These are phyloP conservation scores for Timema podura DNA, from an alignment of 2,888 invertebrate genomes.

Conservation along the genomic window DNA sequence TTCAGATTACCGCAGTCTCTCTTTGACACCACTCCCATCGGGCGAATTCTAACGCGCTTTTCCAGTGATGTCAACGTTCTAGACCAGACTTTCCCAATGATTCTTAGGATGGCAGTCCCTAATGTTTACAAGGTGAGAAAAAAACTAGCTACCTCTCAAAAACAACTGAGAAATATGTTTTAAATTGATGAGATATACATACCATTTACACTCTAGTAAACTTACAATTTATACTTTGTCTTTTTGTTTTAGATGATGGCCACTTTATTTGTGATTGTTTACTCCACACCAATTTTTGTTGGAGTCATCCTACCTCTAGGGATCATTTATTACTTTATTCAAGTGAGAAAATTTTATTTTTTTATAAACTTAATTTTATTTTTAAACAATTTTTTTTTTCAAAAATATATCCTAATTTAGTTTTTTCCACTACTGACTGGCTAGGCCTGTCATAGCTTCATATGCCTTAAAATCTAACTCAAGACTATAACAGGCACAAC, in stretches of 20 bases:
- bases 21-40: conserved; percentile 74
- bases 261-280: conserved; percentile 80
- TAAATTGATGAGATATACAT: not conserved
- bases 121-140: conserved; percentile 40
- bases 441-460: too few relatives aligned
- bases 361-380: not conserved
- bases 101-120: conserved; percentile 38
- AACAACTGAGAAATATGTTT: not conserved
- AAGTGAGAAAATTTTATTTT: conserved; percentile 37
- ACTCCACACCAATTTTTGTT: conserved; percentile 78
- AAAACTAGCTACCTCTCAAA: not conserved
- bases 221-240: not conserved
- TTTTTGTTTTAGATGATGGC: conserved; percentile 64
- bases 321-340: conserved; percentile 77
- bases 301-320: conserved; percentile 76
- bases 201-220: not conserved
- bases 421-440: too few relatives aligned
- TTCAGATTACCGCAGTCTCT: conserved; percentile 58
- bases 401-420: not conserved
- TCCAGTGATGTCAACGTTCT: conserved; percentile 54
- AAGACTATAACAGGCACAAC: too few relatives aligned
- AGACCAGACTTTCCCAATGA: conserved; percentile 50
- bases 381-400: not conserved
- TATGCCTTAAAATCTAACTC: too few relatives aligned
- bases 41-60: conserved; percentile 66